A percentile compares a stretch with the other conserved stretches of the same genome.
phyloP scores from a whole-genome alignment of 2,113 vertebrate species.

The Sturnus vulgaris region DNA sequence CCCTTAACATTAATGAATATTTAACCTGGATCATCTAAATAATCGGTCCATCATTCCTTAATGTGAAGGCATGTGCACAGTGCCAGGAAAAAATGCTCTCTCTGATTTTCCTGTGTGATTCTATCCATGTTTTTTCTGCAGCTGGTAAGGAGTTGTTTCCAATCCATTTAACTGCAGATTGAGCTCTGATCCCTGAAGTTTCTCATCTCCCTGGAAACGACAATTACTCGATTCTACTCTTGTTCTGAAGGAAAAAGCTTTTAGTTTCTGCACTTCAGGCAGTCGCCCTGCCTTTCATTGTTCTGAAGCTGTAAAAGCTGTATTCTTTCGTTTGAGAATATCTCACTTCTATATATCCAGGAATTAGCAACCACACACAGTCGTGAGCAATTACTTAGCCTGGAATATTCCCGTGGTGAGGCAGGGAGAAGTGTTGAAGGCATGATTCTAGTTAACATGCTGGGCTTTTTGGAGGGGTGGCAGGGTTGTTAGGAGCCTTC shows the following conservation, averaged over 20 bases:
- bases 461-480: neutral
- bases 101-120: slow-evolving; percentile 60
- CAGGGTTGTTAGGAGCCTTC: neutral
- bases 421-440: slow-evolving; percentile 1
- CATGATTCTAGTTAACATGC: neutral
- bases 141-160: slow-evolving; percentile 70
- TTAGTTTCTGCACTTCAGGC: slow-evolving; percentile 67
- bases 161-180: slow-evolving; percentile 80
- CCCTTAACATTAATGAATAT: neutral
- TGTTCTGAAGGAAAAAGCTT: slow-evolving; percentile 72
- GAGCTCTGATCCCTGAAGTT: slow-evolving; percentile 73
- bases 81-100: slow-evolving; percentile 31
- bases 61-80: neutral
- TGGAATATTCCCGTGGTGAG: neutral
- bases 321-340: slow-evolving; percentile 43
- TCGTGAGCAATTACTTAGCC: neutral
- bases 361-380: neutral
- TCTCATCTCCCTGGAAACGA: slow-evolving; percentile 75
- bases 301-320: slow-evolving; percentile 48
- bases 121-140: slow-evolving; percentile 56
- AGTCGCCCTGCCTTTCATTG: slow-evolving; percentile 36
- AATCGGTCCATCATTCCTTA: neutral
- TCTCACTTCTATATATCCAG: slow-evolving; percentile 8
- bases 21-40: neutral
- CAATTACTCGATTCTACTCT: slow-evolving; percentile 67